phyloP scores from a whole-genome alignment of 1,140 invertebrate genomes.

The Cepaea nemoralis region DNA sequence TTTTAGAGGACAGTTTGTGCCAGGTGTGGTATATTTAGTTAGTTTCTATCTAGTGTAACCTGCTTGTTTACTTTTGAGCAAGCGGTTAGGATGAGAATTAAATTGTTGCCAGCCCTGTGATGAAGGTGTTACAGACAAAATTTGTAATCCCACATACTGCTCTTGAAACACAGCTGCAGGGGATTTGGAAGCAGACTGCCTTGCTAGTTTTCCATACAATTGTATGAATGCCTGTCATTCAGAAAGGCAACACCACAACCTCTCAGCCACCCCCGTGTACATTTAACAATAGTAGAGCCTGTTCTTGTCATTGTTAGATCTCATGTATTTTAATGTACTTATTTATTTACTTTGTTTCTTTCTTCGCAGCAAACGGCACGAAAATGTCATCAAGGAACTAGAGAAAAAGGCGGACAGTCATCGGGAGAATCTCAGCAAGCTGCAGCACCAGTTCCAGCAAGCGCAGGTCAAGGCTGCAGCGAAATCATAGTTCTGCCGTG shows the following conservation, averaged over 20 bases:
- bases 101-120: too few relatives aligned
- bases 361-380: slow-evolving; percentile 79
- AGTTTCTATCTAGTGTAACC: neutral
- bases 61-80: neutral
- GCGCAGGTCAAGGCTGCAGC: slow-evolving; percentile 77
- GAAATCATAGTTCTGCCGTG: slow-evolving; percentile 38
- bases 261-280: too few relatives aligned
- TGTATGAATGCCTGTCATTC: too few relatives aligned
- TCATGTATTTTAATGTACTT: neutral
- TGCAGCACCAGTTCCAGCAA: slow-evolving; percentile 85
- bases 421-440: slow-evolving; percentile 82
- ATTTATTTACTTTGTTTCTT: slow-evolving; percentile 26
- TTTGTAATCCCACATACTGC: too few relatives aligned
- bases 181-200: too few relatives aligned
- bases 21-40: neutral
- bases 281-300: too few relatives aligned
- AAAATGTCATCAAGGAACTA: slow-evolving; percentile 79
- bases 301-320: neutral
- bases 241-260: too few relatives aligned
- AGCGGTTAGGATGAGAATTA: too few relatives aligned
- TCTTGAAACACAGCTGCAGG: too few relatives aligned
- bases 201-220: too few relatives aligned
- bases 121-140: too few relatives aligned
- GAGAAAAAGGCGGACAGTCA: slow-evolving; percentile 86
- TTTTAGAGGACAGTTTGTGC: too few relatives aligned